Base-by-base conservation (phyloP, 1,140 invertebrate species). In the Metaphire vulgaris region DNA sequence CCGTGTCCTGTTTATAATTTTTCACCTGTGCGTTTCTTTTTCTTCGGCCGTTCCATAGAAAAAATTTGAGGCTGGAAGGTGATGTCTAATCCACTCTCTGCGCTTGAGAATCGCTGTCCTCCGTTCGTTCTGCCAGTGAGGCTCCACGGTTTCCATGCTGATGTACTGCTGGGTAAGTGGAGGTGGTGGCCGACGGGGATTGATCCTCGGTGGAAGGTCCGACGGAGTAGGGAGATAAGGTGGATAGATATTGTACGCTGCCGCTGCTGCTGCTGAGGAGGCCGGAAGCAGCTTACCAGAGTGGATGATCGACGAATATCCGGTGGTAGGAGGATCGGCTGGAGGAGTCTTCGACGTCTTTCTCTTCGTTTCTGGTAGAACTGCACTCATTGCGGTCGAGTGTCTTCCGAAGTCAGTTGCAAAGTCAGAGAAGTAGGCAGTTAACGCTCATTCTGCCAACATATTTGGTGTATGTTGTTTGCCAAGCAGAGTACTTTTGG, bases 1-100 rank as follows among this genome's bases (percentile, higher is more conserved):
- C n/a, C n/a, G n/a, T n/a, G n/a, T n/a, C n/a, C 21, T 72, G 70
- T 1, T 21, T 34, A 29, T 21, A 33, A 32, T 29, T 1, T 74
- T 0, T 76, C 74, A 85, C 84, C 83, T 85, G 74, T 85, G 84
- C 28, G 81, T 77, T 74, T 86, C 85, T 77, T 83, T 81, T 72
- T 86, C 84, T n/a, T 83, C 84, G 21, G 82, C 80, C 65, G 81
- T 79, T 0, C 85, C 85, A 76, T 86, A 86, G 75, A 82, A 86
- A 16, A 82, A 79, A 76, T 83, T 84, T 12, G 80, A 77, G 84
- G 84, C 85, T 14, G 85, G 83, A n/a, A 82, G 82, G 76, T 86
- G 85, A 74, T 84, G 85, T 33, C 85, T 76, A 33, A 80, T 80
- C 79, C 83, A 82, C 75, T 86, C 84, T 66, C 81, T 72, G 75